A percentile compares a stretch with the other conserved stretches of the same genome.
phyloP scores from a whole-genome alignment of 2,113 vertebrate species.

The Fukomys damarensis region DNA sequence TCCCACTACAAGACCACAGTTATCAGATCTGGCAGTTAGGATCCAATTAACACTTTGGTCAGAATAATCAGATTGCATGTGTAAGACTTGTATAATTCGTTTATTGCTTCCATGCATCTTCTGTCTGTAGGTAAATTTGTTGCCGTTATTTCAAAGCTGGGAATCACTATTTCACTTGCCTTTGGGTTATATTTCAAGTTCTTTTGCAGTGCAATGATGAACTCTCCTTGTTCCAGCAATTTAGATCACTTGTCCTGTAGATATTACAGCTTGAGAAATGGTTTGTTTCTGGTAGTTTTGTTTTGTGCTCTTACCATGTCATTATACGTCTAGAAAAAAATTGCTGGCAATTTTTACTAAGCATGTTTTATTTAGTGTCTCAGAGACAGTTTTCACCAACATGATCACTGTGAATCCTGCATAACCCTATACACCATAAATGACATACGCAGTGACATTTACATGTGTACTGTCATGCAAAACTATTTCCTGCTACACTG shows the following conservation, averaged over 20 bases:
- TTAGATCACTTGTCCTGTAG: constrained; percentile 93
- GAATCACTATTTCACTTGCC: constrained; percentile 91
- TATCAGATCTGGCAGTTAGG: constrained; percentile 99
- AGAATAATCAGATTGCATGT: constrained; percentile 99
- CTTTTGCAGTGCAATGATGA: constrained; percentile 92
- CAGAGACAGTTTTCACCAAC: constrained; percentile 82
- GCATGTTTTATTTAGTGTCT: constrained; percentile 87
- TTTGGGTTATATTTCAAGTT: constrained; percentile 96
- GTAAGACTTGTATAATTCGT: constrained; percentile 97
- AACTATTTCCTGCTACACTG: constrained; percentile 91
- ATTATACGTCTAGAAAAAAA: constrained; percentile 87
- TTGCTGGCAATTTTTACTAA: constrained; percentile 88
- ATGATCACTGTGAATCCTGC: constrained; percentile 84
- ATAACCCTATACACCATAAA: constrained; percentile 84
- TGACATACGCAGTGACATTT: constrained; percentile 93
- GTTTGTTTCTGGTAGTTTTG: constrained; percentile 93
- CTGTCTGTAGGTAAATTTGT: constrained; percentile 99
- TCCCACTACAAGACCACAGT: constrained; percentile 94
- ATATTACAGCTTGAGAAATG: constrained; percentile 91
- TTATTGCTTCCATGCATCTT: constrained; percentile 99
- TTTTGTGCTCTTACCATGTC: constrained; percentile 88
- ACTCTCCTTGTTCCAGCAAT: constrained; percentile 93
- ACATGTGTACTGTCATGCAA: constrained; percentile 92
- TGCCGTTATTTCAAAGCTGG: constrained; percentile 96
- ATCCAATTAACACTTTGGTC: constrained; percentile 99